Evolutionary conservation across 2,888 invertebrate genomes (phyloP).

Genomic region (Macrosoma leucophasiata): DNA sequence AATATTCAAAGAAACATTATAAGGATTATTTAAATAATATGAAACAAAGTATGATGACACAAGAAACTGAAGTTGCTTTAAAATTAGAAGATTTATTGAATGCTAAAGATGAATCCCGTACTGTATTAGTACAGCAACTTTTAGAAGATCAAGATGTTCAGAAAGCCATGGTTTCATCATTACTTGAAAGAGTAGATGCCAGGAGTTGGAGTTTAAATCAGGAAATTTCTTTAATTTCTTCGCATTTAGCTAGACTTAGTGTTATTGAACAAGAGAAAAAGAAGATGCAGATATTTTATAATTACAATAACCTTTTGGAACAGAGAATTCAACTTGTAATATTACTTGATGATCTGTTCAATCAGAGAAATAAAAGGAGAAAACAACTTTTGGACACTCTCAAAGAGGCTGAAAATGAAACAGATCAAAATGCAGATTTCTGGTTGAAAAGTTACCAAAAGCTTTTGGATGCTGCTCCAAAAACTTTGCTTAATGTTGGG

Average conservation of each 20-base stretch:
- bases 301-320: conserved; percentile 81
- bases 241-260: conserved; percentile 82
- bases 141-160: conserved; percentile 82
- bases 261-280: conserved; percentile 83
- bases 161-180: conserved; percentile 81
- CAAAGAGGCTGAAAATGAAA: conserved; percentile 81
- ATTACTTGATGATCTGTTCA: conserved; percentile 80
- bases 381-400: conserved; percentile 80
- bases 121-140: conserved; percentile 76
- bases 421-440: conserved; percentile 74
- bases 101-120: conserved; percentile 78
- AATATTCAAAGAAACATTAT: conserved; percentile 77
- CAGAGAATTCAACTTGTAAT: conserved; percentile 80
- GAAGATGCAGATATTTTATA: conserved; percentile 79
- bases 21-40: conserved; percentile 79
- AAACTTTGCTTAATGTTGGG: conserved; percentile 76
- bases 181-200: conserved; percentile 83
- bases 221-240: conserved; percentile 83
- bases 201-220: conserved; percentile 85
- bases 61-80: conserved; percentile 77
- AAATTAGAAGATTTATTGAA: conserved; percentile 77
- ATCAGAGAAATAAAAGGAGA: conserved; percentile 80
- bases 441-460: conserved; percentile 90
- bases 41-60: conserved; percentile 74
- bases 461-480: conserved; percentile 84